A percentile compares a stretch with the other conserved stretches of the same genome.
phyloP scores from a whole-genome alignment of 2,888 invertebrate species.

The Caenorhabditis sp. region DNA sequence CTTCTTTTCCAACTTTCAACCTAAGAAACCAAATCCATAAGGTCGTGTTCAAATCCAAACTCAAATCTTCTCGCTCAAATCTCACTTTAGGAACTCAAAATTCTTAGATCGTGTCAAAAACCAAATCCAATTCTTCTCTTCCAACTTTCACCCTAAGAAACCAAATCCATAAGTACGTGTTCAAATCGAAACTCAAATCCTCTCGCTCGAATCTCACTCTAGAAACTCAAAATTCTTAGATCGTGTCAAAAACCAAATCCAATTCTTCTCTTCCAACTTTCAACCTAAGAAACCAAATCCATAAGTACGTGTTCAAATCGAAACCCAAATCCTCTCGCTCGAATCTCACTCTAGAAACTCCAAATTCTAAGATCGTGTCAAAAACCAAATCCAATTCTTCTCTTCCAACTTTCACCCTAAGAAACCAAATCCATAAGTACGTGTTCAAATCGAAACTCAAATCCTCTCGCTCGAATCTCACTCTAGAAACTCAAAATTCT shows the following conservation, averaged over 20 bases:
- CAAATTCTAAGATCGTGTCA: background rate
- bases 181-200: background rate
- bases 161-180: background rate
- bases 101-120: background rate
- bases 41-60: background rate
- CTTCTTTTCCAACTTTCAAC: background rate
- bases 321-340: background rate
- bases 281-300: background rate
- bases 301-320: background rate
- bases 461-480: background rate
- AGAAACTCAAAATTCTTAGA: background rate
- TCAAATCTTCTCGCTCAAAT: conserved; percentile 1
- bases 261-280: background rate
- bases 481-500: background rate
- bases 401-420: background rate
- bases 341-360: background rate
- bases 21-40: background rate
- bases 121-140: background rate
- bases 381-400: background rate
- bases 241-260: background rate
- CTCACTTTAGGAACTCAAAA: background rate
- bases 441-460: conserved; percentile 9
- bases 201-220: background rate
- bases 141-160: background rate
- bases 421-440: background rate